phyloP scores from a whole-genome alignment of 2,113 vertebrate genomes.

The Candoia aspera region DNA sequence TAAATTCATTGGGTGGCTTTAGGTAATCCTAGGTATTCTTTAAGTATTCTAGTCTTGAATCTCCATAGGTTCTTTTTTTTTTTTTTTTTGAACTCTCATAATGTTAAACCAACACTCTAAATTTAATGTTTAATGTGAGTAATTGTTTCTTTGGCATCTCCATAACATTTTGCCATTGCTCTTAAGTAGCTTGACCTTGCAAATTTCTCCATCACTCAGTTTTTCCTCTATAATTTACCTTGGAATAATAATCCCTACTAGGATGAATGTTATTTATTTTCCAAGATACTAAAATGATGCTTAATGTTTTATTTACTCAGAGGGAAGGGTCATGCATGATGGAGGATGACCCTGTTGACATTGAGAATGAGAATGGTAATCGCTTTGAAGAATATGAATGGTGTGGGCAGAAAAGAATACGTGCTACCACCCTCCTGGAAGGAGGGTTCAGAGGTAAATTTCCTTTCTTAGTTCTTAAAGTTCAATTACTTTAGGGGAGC shows the following conservation, averaged over 20 bases:
- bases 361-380: constrained; percentile 92
- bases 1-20: background rate
- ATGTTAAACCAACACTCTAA: background rate
- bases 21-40: background rate
- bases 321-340: constrained; percentile 90
- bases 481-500: background rate
- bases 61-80: too few relatives aligned
- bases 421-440: constrained; percentile 94
- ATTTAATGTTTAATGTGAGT: background rate
- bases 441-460: constrained; percentile 93
- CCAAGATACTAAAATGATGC: background rate
- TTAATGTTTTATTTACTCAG: constrained; percentile 69
- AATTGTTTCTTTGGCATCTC: background rate
- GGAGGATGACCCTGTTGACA: constrained; percentile 94
- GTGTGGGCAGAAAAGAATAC: constrained; percentile 98
- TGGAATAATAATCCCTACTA: background rate
- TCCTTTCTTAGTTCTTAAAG: constrained; percentile 1
- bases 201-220: background rate
- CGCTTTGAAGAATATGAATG: constrained; percentile 99
- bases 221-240: background rate
- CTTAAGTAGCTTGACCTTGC: background rate
- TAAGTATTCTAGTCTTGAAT: background rate
- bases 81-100: background rate
- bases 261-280: constrained; percentile 20
- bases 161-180: background rate